Base-by-base conservation (phyloP, 2,888 invertebrate species). In the Mactromeris polynyma region DNA sequence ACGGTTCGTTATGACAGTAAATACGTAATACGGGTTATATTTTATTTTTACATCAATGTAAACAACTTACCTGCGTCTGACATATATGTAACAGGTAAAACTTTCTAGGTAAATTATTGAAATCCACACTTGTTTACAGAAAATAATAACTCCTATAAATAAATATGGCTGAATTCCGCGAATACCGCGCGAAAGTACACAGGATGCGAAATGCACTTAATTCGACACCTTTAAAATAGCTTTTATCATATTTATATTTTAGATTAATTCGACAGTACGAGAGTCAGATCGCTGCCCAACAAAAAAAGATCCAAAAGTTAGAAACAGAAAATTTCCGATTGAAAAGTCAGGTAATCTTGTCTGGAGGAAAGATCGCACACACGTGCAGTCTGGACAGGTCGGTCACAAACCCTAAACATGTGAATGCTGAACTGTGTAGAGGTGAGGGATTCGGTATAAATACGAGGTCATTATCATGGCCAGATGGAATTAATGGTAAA, bases 251-350 rank as follows among this genome's bases (percentile, higher is more conserved):
- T n/a, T 42, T n/a, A 19, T 69, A 33, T 83, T 83, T 21, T 19
- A 83, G 83, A 31, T 46, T 83, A 21, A 83, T 83, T 11, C 11
- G n/a, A 26, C 31, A 83, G 36, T 83, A 83, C 33, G 83, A 83
- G 26, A 19, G 42, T 42, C 46, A 73, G 6, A 38, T 83, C 7
- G 17, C 9, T 11, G 33, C 21, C 2, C 64, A 46, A 17, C 26
- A 33, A 42, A 73, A 83, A 19, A 38, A 17, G 33, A 69, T 46
- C 17, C 26, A 73, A 21, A 26, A n/a, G 9, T 19, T 83, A 31
- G 46, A 46, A 51, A 46, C 26, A 17, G 83, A 83, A 31, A 73
- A 73, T 46, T 33, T 33, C 14, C 14, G 14, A 73, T 33, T 33
- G 73, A 73, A 73, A 33, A 11, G 73, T 36, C 31, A 73, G 1